A percentile compares a stretch with the other conserved stretches of the same genome.
phyloP scores from a whole-genome alignment of 1,140 invertebrate species.

The Drosophila pachea region DNA sequence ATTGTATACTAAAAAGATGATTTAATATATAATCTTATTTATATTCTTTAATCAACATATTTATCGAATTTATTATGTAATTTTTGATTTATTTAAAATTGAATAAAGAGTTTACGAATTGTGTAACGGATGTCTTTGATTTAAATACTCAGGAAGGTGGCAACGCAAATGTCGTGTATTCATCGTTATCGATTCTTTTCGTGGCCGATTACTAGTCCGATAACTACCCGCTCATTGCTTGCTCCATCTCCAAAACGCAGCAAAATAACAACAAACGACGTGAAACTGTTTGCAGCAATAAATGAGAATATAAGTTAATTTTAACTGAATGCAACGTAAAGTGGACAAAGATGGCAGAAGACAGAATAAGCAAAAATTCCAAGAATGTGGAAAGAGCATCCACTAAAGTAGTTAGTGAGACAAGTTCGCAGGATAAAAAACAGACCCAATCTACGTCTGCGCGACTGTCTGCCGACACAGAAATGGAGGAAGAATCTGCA shows the following conservation, averaged over 20 bases:
- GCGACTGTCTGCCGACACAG: slow-evolving; percentile 10
- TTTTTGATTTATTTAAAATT: slow-evolving; percentile 71
- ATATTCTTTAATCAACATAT: slow-evolving; percentile 71
- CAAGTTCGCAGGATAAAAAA: slow-evolving; percentile 11
- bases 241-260: slow-evolving; percentile 9
- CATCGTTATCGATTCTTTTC: not conserved
- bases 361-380: not conserved
- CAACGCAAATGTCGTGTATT: not conserved
- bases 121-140: not conserved
- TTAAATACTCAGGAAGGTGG: not conserved
- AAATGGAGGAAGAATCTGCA: slow-evolving; percentile 24
- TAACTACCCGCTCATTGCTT: not conserved
- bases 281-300: not conserved
- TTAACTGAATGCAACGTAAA: not conserved
- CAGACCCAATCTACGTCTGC: slow-evolving; percentile 17
- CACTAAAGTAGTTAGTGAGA: not conserved
- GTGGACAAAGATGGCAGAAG: slow-evolving; percentile 13
- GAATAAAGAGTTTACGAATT: slow-evolving; percentile 73
- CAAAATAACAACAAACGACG: not conserved
- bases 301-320: no score
- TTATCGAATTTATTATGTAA: slow-evolving; percentile 76
- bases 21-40: slow-evolving; percentile 71
- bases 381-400: not conserved
- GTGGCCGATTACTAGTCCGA: not conserved
- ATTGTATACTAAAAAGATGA: slow-evolving; percentile 58